Evolutionary conservation across 2,113 vertebrate genomes (phyloP), one percentile per base, ranked within the genome.

Genomic region (Apteryx owenii): DNA sequence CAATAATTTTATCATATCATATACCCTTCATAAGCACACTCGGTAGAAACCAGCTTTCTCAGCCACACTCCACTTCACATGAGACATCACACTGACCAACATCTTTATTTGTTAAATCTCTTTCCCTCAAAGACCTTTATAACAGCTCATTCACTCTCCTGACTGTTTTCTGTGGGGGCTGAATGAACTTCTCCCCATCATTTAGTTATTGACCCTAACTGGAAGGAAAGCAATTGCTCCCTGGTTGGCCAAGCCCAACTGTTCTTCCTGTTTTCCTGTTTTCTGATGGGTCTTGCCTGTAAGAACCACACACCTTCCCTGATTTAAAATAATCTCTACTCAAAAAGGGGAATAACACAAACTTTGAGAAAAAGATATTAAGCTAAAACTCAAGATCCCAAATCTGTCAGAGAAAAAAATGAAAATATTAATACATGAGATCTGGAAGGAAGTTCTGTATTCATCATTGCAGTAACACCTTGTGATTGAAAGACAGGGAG

Each of bases 221-320:
- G 17, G 26, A 76, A 81, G 15, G 64, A 54, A 86, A 33, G 2
- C 1, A 46, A 31, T 36, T 64, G 22, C 33, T 26, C 16, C 9
- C 31, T 26, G 14, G 3, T 12, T 33, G 53, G 10, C n/a, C 38
- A 91, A 72, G n/a, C 11, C 6, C 33, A 20, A 7, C 11, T 17
- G 28, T 44, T 77, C 25, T 68, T 68, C 21, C 51, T 62, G 28
- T 51, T 51, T 51, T 21, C 20, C 8, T 77, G 20, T 42, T 80
- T 42, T 85, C 19, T 69, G 62, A 54, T 54, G 38, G 16, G 9
- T 80, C 38, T 77, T 60, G 9, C 42, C 62, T 58, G 12, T 18
- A 54, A 53, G 21, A 13, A 48, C 7, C 0, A 0, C 21, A 3
- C 2, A 7, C 19, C 16, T 75, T 76, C 14, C 62, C 0, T 2